phyloP scores from a whole-genome alignment of 2,797 vertebrate genomes.

The Brachyalestes nurse region DNA sequence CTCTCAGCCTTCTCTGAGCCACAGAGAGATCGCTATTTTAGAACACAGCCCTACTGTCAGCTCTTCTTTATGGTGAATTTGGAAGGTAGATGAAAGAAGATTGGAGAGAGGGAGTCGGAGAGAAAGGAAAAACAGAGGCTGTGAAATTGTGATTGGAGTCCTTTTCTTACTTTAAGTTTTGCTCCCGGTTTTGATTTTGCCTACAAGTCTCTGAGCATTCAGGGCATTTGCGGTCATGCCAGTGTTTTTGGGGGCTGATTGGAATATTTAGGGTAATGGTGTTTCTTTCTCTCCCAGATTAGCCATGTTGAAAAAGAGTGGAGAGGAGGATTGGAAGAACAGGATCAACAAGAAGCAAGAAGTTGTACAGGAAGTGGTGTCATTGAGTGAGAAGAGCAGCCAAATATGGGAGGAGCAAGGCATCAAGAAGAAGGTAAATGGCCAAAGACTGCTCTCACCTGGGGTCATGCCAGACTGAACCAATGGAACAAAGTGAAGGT shows the following conservation, averaged over 20 bases:
- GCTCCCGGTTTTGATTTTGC: not conserved
- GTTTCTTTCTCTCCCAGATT: slow-evolving; percentile 75
- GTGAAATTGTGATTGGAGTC: not conserved
- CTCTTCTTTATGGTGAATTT: slow-evolving; percentile 27
- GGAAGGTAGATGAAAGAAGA: not conserved
- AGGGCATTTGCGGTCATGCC: not conserved
- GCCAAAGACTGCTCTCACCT: no score
- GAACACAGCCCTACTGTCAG: slow-evolving; percentile 19
- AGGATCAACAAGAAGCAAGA: slow-evolving; percentile 93
- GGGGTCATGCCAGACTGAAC: not conserved
- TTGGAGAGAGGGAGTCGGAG: not conserved
- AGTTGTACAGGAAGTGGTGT: slow-evolving; percentile 73
- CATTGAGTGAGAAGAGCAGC: slow-evolving; percentile 69
- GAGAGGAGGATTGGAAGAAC: slow-evolving; percentile 97
- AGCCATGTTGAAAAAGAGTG: slow-evolving; percentile 94
- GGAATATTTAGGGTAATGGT: not conserved
- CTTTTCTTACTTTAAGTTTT: not conserved
- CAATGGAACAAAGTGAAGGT: not conserved
- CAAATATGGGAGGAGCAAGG: slow-evolving; percentile 84
- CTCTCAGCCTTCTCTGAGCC: slow-evolving; percentile 22
- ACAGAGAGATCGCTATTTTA: slow-evolving; percentile 53
- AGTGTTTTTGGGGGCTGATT: not conserved
- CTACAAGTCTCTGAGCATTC: not conserved
- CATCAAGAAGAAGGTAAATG: slow-evolving; percentile 84
- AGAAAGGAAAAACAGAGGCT: not conserved